Evolutionary conservation across 2,113 vertebrate genomes (phyloP).

Genomic region (Phodopus roborovskii): DNA sequence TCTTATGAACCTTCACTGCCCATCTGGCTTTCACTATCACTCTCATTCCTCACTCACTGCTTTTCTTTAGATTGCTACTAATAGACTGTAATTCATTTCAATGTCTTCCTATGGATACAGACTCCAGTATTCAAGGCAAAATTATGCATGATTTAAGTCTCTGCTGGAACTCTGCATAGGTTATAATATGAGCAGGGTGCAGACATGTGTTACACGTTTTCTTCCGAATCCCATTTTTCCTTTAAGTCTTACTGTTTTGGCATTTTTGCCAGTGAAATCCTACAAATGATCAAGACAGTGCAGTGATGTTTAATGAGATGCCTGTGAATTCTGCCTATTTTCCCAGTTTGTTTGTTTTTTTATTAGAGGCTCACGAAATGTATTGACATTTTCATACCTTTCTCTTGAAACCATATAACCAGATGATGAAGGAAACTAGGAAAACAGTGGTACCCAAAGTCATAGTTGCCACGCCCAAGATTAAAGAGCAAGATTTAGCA

Average conservation of each 20-base stretch:
- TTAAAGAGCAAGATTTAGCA: slow-evolving; percentile 85
- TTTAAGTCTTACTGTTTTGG: background rate
- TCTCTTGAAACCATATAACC: slow-evolving; percentile 72
- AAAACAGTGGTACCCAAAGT: slow-evolving; percentile 86
- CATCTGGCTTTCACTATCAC: slow-evolving; percentile 22
- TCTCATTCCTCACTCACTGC: slow-evolving; percentile 51
- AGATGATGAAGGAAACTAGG: slow-evolving; percentile 87
- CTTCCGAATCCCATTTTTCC: background rate
- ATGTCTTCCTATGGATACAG: slow-evolving; percentile 5
- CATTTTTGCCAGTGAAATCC: background rate
- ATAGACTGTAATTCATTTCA: background rate
- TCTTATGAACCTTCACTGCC: background rate
- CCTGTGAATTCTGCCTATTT: slow-evolving; percentile 13
- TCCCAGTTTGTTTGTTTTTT: slow-evolving; percentile 14
- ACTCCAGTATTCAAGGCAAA: background rate
- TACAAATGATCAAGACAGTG: background rate
- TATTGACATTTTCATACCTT: slow-evolving; percentile 56
- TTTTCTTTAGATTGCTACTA: slow-evolving; percentile 59
- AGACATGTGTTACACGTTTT: background rate
- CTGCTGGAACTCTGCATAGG: background rate
- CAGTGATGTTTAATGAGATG: slow-evolving; percentile 38
- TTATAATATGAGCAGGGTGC: background rate
- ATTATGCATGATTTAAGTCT: background rate
- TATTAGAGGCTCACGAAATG: slow-evolving; percentile 39
- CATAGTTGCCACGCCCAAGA: slow-evolving; percentile 86